Base-by-base conservation (phyloP, 2,888 invertebrate species). In the Prosapia bicincta region DNA sequence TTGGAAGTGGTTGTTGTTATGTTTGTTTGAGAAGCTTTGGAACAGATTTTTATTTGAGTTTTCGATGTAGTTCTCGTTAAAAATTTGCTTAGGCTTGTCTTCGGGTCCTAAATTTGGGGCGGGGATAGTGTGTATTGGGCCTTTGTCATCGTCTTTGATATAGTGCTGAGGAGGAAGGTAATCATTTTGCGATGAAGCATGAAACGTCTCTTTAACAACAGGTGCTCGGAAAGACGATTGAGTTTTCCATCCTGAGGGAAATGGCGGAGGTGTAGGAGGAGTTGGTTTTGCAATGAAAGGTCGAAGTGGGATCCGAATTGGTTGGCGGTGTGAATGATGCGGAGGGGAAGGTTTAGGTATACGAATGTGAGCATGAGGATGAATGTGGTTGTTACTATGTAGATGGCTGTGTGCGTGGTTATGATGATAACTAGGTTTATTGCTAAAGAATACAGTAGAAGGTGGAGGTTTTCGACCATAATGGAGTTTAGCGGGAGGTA, bases 41-140 rank as follows among this genome's bases (percentile, higher is more conserved):
- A 66, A 71, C 1, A 32, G 71, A 66, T 54, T 79, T 80, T 80
- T 20, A 76, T 66, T 73, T 77, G 81, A 68, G 80, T 81, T 25
- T 80, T 81, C 66, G 69, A 79, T 0, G 79, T 73, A 69, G 79
- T 81, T 25, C 30, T 71, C n/a, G 25, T 75, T 75, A 15, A 71
- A 72, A 3, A 71, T 32, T 28, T 38, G 67, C n/a, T 69, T 67
- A 7, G 79, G 80, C 13, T 73, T 79, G 72, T 80, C 81, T 15
- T 78, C 74, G 7, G 89, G 87, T 80, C 91, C 91, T 71, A 95
- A 86, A 86, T 94, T 94, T 9, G 95, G 95, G 26, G 95, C 94
- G 82, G 94, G 94, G 79, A 95, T 93, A 10, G 94, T 94, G 85
- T 94, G 94, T 83, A 95, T 94, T 1, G 94, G 94, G 81, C 93